Base-by-base conservation (phyloP, 2,113 vertebrate species). In the Macheiramphus alcinus region DNA sequence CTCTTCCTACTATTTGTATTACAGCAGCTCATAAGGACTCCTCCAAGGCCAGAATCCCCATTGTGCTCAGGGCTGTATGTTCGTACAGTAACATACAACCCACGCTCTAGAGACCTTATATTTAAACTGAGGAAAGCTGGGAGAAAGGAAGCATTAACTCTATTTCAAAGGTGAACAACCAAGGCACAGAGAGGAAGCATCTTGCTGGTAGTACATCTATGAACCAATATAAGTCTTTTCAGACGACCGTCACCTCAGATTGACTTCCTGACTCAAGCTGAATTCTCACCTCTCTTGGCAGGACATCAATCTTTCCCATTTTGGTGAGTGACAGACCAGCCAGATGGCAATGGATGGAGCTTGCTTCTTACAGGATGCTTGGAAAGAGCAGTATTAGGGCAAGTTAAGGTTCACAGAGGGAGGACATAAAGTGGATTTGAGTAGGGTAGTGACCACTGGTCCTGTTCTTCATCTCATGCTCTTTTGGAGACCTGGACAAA, bases 1-100 rank as follows among this genome's bases (percentile, higher is more conserved):
- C 70, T 90, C 90, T 94, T 92, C 25, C 53, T 70, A 40, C 78
- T 88, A 38, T 95, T 50, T 94, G 62, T 94, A 50, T 94, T 95
- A 80, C n/a, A 93, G 81, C 90, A 72, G 66, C 56, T 85, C 27
- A 2, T 27, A 82, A 52, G 71, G 71, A 56, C 13, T 92, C 27
- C 58, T 79, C 36, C 66, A 82, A 7, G 16, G 25, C 78, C 78
- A 68, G 65, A 61, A 63, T 55, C 42, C 31, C 40, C 25, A 31
- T 16, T n/a, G 31, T 31, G n/a, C 80, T 87, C 20, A 32, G 65
- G 42, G 55, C 59, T 78, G 27, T 62, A 20, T 4, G 3, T 61
- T 76, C 16, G 0, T 45, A 58, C 21, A 45, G 52, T 17, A 56
- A 75, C 43, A 38, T 4, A n/a, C 34, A 50, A 10, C 48, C 40